Evolutionary conservation across 2,888 invertebrate species (phyloP).

Genomic region (Drosophila silvestris): DNA sequence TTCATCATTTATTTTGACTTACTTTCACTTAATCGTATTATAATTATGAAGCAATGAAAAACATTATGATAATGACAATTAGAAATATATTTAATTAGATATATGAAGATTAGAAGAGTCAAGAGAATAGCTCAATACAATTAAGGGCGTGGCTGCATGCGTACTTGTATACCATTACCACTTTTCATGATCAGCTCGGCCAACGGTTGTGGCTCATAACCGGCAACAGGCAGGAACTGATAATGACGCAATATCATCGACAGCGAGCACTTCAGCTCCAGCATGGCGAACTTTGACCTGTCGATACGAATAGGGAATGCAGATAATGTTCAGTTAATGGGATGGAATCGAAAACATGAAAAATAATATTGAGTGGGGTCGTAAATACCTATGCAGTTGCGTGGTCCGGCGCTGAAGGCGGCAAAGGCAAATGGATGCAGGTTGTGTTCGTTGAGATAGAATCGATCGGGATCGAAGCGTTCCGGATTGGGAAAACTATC

Average conservation of each 20-base stretch:
- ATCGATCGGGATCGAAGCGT: slow-evolving; percentile 83
- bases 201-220: slow-evolving; percentile 71
- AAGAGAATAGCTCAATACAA: not conserved
- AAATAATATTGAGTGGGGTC: not conserved
- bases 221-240: slow-evolving; percentile 80
- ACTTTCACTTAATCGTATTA: not conserved
- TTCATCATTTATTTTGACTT: not conserved
- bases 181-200: slow-evolving; percentile 83
- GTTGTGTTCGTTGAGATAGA: slow-evolving; percentile 72
- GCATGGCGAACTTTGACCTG: slow-evolving; percentile 85
- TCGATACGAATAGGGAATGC: not conserved
- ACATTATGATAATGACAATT: not conserved
- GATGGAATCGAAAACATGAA: not conserved
- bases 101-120: not conserved
- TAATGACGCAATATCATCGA: slow-evolving; percentile 81
- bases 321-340: not conserved
- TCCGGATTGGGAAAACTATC: slow-evolving; percentile 86
- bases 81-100: not conserved
- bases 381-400: slow-evolving; percentile 82
- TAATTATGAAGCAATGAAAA: too few relatives aligned
- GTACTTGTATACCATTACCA: slow-evolving; percentile 82
- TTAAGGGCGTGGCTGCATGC: slow-evolving; percentile 67
- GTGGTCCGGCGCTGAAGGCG: slow-evolving; percentile 83
- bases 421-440: slow-evolving; percentile 83
- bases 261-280: slow-evolving; percentile 82